Conservation (phyloP, 2,888 invertebrate genomes). For the Troglohyphantes excavatus region DNA sequence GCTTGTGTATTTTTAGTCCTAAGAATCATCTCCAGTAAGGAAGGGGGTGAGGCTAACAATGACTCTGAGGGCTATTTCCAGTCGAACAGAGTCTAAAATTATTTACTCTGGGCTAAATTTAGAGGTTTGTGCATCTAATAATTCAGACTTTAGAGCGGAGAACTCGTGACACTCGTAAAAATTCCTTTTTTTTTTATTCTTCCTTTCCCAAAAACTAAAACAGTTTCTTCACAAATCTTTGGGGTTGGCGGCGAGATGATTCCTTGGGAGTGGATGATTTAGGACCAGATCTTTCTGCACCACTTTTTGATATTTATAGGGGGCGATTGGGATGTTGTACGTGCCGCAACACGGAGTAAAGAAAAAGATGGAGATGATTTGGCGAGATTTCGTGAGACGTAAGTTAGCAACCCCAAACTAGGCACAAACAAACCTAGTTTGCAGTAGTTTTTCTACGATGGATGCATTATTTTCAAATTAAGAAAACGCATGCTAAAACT, state of each 20-base stretch:
- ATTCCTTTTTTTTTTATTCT: slow-evolving; percentile 17
- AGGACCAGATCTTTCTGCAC: background rate
- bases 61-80: slow-evolving; percentile 35
- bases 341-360: too few species aligned
- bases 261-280: slow-evolving; percentile 14
- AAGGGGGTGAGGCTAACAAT: slow-evolving; percentile 59
- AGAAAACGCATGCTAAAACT: too few species aligned
- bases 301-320: slow-evolving; percentile 32
- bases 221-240: slow-evolving; percentile 53
- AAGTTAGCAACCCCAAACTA: too few species aligned
- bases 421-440: too few species aligned
- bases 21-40: slow-evolving; percentile 51
- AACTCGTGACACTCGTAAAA: slow-evolving; percentile 51
- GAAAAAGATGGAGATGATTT: too few species aligned
- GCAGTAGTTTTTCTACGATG: too few species aligned
- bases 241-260: background rate
- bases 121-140: slow-evolving; percentile 53
- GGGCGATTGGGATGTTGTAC: background rate
- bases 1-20: slow-evolving; percentile 40
- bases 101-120: slow-evolving; percentile 53
- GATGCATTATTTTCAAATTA: too few species aligned
- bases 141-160: slow-evolving; percentile 38
- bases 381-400: too few species aligned
- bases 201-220: slow-evolving; percentile 26
- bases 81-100: slow-evolving; percentile 55